phyloP scores from a whole-genome alignment of 2,113 vertebrate species.

The Sprattus sprattus region DNA sequence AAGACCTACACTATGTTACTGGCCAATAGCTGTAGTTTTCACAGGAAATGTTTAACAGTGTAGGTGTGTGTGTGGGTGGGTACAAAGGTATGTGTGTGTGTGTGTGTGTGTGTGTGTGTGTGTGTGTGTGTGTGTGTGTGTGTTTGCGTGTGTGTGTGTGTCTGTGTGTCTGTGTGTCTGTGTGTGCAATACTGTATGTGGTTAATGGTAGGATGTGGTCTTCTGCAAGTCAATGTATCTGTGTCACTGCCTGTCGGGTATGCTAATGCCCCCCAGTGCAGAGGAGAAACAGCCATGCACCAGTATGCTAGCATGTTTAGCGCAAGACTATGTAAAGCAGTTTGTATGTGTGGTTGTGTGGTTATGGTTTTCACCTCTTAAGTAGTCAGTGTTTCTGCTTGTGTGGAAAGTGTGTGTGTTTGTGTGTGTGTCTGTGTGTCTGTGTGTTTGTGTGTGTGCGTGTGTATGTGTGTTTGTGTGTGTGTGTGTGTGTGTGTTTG shows the following conservation, averaged over 20 bases:
- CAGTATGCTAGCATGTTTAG: neutral
- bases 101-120: conserved; percentile 2
- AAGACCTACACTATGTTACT: too few species aligned
- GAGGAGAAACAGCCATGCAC: neutral
- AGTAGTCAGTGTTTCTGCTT: neutral
- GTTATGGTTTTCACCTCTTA: neutral
- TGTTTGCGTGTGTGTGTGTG: neutral
- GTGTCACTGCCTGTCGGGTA: neutral
- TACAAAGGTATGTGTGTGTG: neutral
- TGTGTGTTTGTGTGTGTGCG: too few species aligned
- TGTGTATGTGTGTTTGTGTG: neutral
- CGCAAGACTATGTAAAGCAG: neutral
- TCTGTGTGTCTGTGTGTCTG: neutral
- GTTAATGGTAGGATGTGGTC: conserved; percentile 9
- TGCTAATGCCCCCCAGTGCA: neutral
- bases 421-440: neutral
- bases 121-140: conserved; percentile 9
- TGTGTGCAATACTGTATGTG: neutral
- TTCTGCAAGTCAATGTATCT: neutral
- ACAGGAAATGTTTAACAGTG: neutral
- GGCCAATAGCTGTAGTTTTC: too few species aligned
- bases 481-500: neutral
- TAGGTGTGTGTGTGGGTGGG: neutral
- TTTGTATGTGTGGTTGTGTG: conserved; percentile 20
- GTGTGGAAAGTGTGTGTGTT: neutral